Percentiles rank a stretch among this genome's conserved stretches.
Evolutionary conservation across 2,797 vertebrate species (phyloP).

Genomic region (Hozukius guyotensis): DNA sequence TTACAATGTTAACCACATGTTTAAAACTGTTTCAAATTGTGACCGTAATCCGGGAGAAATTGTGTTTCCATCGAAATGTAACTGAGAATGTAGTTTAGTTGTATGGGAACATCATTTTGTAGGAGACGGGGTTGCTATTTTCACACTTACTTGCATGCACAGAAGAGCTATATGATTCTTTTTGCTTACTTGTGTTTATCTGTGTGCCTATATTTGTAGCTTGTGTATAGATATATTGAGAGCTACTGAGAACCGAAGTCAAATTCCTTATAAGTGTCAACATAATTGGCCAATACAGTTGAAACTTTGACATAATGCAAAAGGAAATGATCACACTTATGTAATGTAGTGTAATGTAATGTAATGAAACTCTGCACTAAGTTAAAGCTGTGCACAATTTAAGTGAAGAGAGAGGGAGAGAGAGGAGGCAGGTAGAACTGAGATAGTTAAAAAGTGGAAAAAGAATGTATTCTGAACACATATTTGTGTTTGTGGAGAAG

Average conservation of each 20-base stretch:
- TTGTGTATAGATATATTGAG: neutral
- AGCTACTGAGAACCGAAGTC: neutral
- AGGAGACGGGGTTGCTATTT: too few relatives aligned
- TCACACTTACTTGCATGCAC: too few relatives aligned
- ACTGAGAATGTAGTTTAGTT: too few relatives aligned
- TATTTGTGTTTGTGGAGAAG: constrained; percentile 39
- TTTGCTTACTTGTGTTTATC: neutral
- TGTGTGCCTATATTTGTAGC: neutral
- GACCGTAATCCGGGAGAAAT: too few relatives aligned
- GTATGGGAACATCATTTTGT: too few relatives aligned
- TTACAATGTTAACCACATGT: too few relatives aligned
- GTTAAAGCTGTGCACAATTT: neutral
- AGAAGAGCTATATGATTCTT: neutral
- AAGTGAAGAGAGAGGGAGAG: neutral
- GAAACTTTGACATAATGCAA: neutral
- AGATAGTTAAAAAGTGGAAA: constrained; percentile 13
- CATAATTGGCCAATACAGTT: neutral
- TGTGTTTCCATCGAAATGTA: too few relatives aligned
- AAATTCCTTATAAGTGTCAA: neutral
- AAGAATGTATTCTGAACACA: constrained; percentile 28
- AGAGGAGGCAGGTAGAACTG: neutral
- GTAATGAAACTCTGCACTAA: neutral
- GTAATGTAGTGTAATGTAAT: neutral
- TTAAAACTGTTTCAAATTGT: too few relatives aligned
- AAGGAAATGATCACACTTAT: neutral